Base-by-base conservation (phyloP, 2,888 invertebrate species). In the Leucozona laternaria region DNA sequence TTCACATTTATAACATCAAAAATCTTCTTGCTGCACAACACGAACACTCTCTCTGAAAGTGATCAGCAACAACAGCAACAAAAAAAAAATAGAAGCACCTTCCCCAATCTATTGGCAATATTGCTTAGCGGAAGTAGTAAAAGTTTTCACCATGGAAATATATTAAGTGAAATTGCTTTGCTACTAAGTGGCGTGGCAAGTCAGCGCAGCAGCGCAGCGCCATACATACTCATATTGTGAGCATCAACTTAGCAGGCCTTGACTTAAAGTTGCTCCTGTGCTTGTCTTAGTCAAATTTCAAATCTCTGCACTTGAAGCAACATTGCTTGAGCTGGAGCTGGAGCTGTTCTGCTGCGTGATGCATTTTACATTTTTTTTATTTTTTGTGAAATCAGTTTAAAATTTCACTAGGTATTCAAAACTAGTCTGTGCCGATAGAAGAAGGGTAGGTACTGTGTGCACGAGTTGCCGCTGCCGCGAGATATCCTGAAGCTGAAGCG, bases 111-210 rank as follows among this genome's bases (percentile, higher is more conserved):
- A 71, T 64, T 72, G 50, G 72, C 71, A 53, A 43, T 73, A 78
- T 78, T 81, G 70, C 57, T 43, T 75, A 81, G 60, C 72, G 86
- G 86, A 86, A 78, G 81, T 78, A 86, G 86, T 86, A 86, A 86
- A 86, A 86, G 86, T 86, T 86, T 86, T 86, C 86, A 78, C 86
- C 78, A 34, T 86, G 81, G 70, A 81, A 85, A 85, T 85, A 76
- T 73, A 81, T 78, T 86, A 77, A 82, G 86, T 82, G 86, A 86
- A 86, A 86, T 79, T 82, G 78, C 58, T 73, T 70, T 71, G 78
- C 81, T 73, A 75, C 86, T 73, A 79, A 80, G 85, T 80, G 71
- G 81, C 77, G 48, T 86, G 81, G 73, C 78, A 75, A 86, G 81
- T 82, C 73, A 78, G 62, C 68, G 28, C 1, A n/a, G n/a, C n/a